Conservation (phyloP, 2,797 vertebrate genomes). For the Phoebastria nigripes region DNA sequence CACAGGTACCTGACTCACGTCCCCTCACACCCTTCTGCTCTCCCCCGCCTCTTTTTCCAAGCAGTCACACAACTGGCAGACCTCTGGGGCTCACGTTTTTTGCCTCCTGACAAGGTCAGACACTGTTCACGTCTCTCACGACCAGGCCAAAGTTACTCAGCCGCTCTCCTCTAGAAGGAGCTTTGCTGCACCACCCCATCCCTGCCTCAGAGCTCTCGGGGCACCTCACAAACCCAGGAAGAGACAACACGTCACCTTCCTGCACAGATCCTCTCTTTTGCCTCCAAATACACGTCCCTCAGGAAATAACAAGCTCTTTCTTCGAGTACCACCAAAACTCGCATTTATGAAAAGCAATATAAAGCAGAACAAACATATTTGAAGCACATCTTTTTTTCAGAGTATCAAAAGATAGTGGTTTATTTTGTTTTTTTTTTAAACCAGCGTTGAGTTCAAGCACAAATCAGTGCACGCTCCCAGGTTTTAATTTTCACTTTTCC, state of each 20-base stretch:
- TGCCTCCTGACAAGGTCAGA: neutral
- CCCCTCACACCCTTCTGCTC: neutral
- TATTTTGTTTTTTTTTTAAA: neutral
- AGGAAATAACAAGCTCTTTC: neutral
- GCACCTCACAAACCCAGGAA: neutral
- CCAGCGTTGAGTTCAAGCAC: neutral
- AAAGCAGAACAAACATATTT: neutral
- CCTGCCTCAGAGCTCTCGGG: neutral
- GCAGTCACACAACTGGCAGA: neutral
- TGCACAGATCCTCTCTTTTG: neutral
- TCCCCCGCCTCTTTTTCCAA: neutral
- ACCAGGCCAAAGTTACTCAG: neutral
- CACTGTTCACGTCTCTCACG: neutral
- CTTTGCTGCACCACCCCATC: neutral
- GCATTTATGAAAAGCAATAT: neutral
- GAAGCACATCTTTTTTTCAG: neutral
- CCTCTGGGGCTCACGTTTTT: neutral
- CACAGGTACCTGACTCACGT: fast-evolving
- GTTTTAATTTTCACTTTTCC: neutral
- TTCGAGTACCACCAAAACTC: neutral
- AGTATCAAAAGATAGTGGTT: fast-evolving
- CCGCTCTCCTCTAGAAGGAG: neutral
- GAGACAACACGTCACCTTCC: fast-evolving
- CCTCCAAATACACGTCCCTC: neutral
- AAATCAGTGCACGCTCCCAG: neutral